phyloP scores from a whole-genome alignment of 2,888 invertebrate species.

The Cerceris ruficornis region DNA sequence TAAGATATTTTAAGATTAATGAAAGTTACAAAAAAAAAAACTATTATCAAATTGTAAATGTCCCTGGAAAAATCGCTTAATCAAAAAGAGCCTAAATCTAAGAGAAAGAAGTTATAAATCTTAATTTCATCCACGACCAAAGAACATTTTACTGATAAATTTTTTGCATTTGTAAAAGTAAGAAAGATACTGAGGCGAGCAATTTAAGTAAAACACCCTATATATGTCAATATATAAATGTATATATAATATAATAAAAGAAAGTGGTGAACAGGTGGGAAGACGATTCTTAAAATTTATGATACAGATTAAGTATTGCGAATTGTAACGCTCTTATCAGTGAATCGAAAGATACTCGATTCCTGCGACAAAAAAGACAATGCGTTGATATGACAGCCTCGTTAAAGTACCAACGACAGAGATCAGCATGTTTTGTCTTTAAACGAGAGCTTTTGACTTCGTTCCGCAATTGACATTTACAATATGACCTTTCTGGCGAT shows the following conservation, averaged over 20 bases:
- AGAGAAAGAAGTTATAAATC: too few species aligned
- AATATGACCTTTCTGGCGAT: background rate
- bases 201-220: background rate
- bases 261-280: constrained; percentile 48
- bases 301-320: constrained; percentile 56
- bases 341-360: constrained; percentile 35
- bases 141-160: too few species aligned
- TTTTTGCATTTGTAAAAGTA: too few species aligned
- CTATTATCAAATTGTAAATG: too few species aligned
- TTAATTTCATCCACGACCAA: too few species aligned
- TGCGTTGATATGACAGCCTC: constrained; percentile 59
- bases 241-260: constrained; percentile 22
- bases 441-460: constrained; percentile 38
- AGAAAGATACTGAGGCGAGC: too few species aligned
- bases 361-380: constrained; percentile 46
- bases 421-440: constrained; percentile 49
- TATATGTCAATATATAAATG: background rate
- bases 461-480: constrained; percentile 22
- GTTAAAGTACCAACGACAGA: constrained; percentile 60
- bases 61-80: too few species aligned
- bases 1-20: too few species aligned
- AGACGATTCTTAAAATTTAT: constrained; percentile 57
- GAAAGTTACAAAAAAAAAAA: too few species aligned
- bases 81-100: too few species aligned
- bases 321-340: constrained; percentile 42